Evolutionary conservation across 2,113 vertebrate species (phyloP).

Genomic region (Natator depressus): DNA sequence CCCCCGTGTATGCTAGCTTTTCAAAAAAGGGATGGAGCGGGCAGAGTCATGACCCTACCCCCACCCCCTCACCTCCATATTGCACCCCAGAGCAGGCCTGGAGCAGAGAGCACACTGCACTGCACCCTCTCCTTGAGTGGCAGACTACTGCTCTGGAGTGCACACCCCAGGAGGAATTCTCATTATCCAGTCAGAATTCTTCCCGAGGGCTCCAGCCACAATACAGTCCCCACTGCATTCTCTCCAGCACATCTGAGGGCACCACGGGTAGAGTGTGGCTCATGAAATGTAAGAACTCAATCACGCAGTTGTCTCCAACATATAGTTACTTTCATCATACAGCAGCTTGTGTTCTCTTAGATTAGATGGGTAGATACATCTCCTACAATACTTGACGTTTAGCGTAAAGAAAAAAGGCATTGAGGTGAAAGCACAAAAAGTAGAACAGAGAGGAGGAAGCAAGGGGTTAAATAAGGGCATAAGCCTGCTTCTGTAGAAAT

Average conservation of each 20-base stretch:
- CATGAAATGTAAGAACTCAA: background rate
- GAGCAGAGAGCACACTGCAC: background rate
- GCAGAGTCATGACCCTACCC: background rate
- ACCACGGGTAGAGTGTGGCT: background rate
- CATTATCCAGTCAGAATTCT: background rate
- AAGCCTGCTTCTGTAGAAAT: background rate
- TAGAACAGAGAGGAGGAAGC: background rate
- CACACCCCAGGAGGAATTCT: background rate
- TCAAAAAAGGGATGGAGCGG: background rate
- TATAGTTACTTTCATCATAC: background rate
- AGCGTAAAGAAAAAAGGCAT: background rate
- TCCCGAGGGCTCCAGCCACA: background rate
- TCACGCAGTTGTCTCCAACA: rapidly evolving
- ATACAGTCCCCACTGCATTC: background rate
- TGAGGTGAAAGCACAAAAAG: background rate
- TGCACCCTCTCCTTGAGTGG: background rate
- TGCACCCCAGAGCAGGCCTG: background rate
- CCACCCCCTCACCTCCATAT: background rate
- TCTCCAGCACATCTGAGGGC: background rate
- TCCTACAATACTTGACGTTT: background rate
- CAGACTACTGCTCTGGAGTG: no score
- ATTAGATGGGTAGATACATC: background rate
- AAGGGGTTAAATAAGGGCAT: background rate
- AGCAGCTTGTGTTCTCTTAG: background rate
- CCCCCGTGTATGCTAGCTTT: rapidly evolving